Percentiles rank a stretch among this genome's conserved stretches.
Conservation (phyloP, 2,888 invertebrate species). For the Spilarctia lutea region DNA sequence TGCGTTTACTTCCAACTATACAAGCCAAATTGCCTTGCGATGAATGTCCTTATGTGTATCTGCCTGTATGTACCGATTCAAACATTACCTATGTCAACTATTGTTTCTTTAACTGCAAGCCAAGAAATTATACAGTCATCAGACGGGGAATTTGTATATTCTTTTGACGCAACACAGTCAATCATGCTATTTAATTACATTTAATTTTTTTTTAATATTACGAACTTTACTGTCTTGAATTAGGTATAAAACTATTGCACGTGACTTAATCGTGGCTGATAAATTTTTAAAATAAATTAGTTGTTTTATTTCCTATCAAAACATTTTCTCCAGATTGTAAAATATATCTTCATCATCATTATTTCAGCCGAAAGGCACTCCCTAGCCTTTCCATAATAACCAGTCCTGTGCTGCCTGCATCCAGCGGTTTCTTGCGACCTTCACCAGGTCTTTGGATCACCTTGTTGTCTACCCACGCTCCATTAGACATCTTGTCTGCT, state of each 20-base stretch:
- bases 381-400: too few relatives aligned
- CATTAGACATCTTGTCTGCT: too few relatives aligned
- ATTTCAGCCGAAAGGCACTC: too few relatives aligned
- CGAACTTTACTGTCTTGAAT: not conserved
- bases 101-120: conserved; percentile 6
- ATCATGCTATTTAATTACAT: not conserved
- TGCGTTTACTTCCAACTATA: conserved; percentile 9
- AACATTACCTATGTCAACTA: conserved; percentile 4
- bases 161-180: not conserved
- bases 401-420: too few relatives aligned
- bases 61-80: conserved; percentile 6
- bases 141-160: conserved; percentile 11
- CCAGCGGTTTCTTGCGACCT: too few relatives aligned
- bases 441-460: too few relatives aligned
- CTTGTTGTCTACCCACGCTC: too few relatives aligned
- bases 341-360: too few relatives aligned
- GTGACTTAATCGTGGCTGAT: not conserved
- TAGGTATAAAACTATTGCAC: not conserved
- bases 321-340: not conserved
- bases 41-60: conserved; percentile 4
- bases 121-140: not conserved
- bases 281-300: not conserved
- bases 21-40: not conserved
- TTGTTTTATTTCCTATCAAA: not conserved
- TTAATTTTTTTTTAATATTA: not conserved